A percentile compares a stretch with the other conserved stretches of the same genome.
These are phyloP conservation scores for Dromius quadrimaculatus DNA, from an alignment of 2,888 invertebrate species.

Conservation along the genomic window DNA sequence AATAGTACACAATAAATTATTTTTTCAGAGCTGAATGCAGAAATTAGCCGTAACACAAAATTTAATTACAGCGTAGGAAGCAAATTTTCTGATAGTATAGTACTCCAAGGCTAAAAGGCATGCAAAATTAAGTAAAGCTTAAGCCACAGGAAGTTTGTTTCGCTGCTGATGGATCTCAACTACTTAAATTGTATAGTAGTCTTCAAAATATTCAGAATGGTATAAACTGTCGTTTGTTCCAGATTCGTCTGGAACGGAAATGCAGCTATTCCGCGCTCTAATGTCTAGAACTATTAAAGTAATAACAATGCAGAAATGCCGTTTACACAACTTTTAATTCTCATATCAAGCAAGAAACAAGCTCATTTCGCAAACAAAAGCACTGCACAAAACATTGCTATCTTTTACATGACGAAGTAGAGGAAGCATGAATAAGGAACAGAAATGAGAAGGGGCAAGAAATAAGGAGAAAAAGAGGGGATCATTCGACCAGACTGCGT, in stretches of 20 bases:
- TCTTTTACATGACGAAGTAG: constrained; percentile 16
- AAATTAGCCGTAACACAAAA: too few species aligned
- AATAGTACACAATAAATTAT: too few species aligned
- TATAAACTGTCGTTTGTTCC: too few species aligned
- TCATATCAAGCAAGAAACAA: constrained; percentile 37
- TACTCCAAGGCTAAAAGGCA: too few species aligned
- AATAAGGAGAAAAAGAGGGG: constrained; percentile 33
- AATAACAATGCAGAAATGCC: constrained; percentile 29
- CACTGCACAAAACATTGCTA: constrained; percentile 26
- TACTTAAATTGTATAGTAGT: too few species aligned
- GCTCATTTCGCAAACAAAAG: constrained; percentile 37
- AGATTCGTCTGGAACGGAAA: background rate
- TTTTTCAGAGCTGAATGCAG: too few species aligned
- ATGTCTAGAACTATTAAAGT: constrained; percentile 9
- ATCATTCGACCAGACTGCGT: constrained; percentile 37
- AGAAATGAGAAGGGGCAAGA: constrained; percentile 26
- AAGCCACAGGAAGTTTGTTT: too few species aligned
- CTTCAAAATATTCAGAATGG: too few species aligned
- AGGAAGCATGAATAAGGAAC: constrained; percentile 37
- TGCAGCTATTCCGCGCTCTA: background rate
- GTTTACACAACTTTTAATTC: constrained; percentile 36
- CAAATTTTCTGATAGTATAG: too few species aligned
- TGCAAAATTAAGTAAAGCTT: too few species aligned
- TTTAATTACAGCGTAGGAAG: too few species aligned
- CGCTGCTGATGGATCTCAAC: too few species aligned